Base-by-base conservation (phyloP, 2,113 vertebrate genomes). In the Willisornis vidua region DNA sequence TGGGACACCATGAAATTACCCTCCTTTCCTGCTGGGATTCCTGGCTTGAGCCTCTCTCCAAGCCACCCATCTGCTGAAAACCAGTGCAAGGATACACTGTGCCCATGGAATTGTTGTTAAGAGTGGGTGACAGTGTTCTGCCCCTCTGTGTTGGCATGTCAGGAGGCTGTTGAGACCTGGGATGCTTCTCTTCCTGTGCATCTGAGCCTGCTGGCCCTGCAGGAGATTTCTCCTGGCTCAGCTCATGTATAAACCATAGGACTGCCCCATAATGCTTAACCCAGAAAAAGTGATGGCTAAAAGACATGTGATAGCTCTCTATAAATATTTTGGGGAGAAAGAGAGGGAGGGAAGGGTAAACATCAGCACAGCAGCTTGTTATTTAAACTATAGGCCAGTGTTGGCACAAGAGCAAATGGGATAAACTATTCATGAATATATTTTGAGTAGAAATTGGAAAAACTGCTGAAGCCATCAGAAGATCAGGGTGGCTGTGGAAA, bases 371-470 rank as follows among this genome's bases (percentile, higher is more conserved):
- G 54, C 68, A 81, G 78, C 59, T 76, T 81, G 78, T 54, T 87
- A 68, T 92, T 96, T 81, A 65, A 96, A 90, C 63, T 68, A 24
- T 11, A 77, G 78, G n/a, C 68, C 54, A 39, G 43, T 41, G 31
- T 49, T 85, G 92, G 89, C 89, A 48, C 46, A 80, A 75, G 63
- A 90, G 52, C 73, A 94, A 80, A 80, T 28, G 74, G 77, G 78
- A 92, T 96, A 81, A 96, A 90, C 70, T 87, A 68, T 92, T 77
- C 74, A 65, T 65, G 83, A 81, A 68, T 59, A 15, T 54, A 87
- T 96, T 90, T 92, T 52, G 65, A 85, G 83, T 45, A 73, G 87
- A 92, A 85, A 85, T 65, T 63, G 70, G 86, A 63, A 90, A 70
- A 92, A 73, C 65, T 85, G 74, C 92, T 81, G 90, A 90, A 90